Conservation (phyloP, 2,113 vertebrate species). For the Shinisaurus crocodilurus region DNA sequence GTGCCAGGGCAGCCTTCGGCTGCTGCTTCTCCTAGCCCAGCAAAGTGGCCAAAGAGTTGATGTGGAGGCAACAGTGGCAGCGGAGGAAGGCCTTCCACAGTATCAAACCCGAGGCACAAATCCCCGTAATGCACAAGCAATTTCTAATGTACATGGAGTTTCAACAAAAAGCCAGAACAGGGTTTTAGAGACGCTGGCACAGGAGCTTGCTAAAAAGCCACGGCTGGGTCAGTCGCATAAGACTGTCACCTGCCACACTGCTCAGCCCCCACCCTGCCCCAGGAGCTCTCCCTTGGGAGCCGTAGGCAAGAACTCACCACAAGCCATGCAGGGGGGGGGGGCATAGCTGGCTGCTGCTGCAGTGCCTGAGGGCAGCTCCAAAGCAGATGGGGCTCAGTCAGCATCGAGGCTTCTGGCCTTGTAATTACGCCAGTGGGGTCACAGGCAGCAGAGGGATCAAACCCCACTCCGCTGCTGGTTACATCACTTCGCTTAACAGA, state of each 20-base stretch:
- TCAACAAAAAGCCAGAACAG: background rate
- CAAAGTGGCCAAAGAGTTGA: background rate
- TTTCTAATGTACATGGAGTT: background rate
- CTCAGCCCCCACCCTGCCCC: too few relatives aligned
- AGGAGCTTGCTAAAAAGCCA: background rate
- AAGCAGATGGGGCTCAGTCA: too few relatives aligned
- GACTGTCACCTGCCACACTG: too few relatives aligned
- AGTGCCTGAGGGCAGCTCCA: background rate
- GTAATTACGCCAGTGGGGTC: too few relatives aligned
- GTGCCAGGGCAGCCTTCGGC: background rate
- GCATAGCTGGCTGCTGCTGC: background rate
- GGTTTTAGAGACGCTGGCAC: background rate
- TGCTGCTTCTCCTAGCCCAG: background rate
- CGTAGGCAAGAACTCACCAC: background rate
- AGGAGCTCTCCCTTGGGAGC: too few relatives aligned
- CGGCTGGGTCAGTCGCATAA: too few relatives aligned
- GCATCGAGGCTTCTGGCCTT: background rate
- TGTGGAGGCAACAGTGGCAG: background rate
- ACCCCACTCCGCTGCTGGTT: too few relatives aligned
- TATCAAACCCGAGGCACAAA: background rate
- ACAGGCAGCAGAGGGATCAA: background rate
- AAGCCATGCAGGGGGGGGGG: background rate
- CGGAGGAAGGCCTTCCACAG: too few relatives aligned
- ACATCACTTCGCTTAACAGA: background rate
- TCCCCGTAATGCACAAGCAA: background rate